Evolutionary conservation across 23 tunicate genomes (phyloP), one percentile per base, ranked within the genome.

Genomic region (Botrylloides violaceus): DNA sequence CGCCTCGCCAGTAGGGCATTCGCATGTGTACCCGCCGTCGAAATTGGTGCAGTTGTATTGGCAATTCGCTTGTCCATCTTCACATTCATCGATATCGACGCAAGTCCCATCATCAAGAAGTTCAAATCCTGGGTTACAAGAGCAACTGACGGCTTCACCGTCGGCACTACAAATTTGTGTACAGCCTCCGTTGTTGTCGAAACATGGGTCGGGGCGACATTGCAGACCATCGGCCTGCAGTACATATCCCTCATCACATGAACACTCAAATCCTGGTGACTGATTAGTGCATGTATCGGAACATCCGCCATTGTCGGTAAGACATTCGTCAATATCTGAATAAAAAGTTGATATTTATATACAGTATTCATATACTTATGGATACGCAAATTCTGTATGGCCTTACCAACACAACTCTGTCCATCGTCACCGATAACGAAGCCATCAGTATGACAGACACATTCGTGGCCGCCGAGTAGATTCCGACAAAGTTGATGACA

Each of bases 81-180:
- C 76, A 32, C 99, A 95, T 60, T 95, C 99, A 60, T 95, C 83
- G 63, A 95, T 95, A 72, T 95, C 99, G 31, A 74, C 29, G 65
- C 99, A 95, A 33, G 77, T 79, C 28, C 94, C 99, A 71, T 89
- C 96, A 24, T 83, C 97, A 34, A 71, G 37, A 6, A 71, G 59
- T 21, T 55, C 60, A 80, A 57, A 92, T 9, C 97, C 97, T 71
- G 64, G 77, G 39, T 63, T 29, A 72, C 97, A 90, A 21, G 71
- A 61, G 75, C 97, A 90, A 24, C 31, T 71, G 47, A 32, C 7
- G 32, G 79, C 97, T 23, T 65, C 72, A 6, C 58, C 85, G n/a
- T 31, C 68, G 31, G 29, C 76, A 31, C 76, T 79, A 32, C 97
- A 90, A 43, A 83, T 71, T 61, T 83, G 90, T 30, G 27, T 71